Base-by-base conservation (phyloP, 1,140 invertebrate species). In the Hylaeus volcanicus region DNA sequence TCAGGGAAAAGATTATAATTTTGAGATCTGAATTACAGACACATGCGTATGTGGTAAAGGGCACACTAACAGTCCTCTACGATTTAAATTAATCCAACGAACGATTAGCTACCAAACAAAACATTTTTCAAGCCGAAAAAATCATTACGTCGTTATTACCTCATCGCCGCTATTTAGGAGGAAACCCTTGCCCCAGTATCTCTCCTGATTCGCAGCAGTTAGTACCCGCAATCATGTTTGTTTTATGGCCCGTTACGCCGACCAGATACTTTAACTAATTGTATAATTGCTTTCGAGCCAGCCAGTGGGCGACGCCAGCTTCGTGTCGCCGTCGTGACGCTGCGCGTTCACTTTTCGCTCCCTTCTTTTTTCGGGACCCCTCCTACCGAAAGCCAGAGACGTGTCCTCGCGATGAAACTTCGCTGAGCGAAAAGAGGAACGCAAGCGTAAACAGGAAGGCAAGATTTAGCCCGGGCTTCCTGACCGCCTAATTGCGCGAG, bases 251-350 rank as follows among this genome's bases (percentile, higher is more conserved):
- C 88, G 89, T 92, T 92, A 91, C 88, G 86, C 84, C 26, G 84
- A 86, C 86, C 88, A 88, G 92, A 92, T 92, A 92, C 91, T 93
- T 92, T 93, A 91, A 90, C 91, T 93, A 93, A 93, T 93, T 93
- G 92, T 92, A 93, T 93, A 93, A 93, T 93, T 93, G 92, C 91
- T 91, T 82, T 56, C 39, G 83, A 88, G 86, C 86, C 87, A 79
- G 76, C 63, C 60, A 58, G 26, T 53, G 55, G 63, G 39, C 61
- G 74, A 80, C 56, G 69, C 4, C 61, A 12, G 61, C 51, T 51
- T 26, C 76, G 77, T 79, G 81, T 76, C 72, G 87, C 80, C 88
- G 86, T 91, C 84, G 87, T 81, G 88, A 90, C 88, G 89, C 90
- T 85, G 70, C 64, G 68, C 88, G 79, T 83, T 79, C 74, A 74